Conservation (phyloP, 2,888 invertebrate species). For the Ctenicera cuprea region DNA sequence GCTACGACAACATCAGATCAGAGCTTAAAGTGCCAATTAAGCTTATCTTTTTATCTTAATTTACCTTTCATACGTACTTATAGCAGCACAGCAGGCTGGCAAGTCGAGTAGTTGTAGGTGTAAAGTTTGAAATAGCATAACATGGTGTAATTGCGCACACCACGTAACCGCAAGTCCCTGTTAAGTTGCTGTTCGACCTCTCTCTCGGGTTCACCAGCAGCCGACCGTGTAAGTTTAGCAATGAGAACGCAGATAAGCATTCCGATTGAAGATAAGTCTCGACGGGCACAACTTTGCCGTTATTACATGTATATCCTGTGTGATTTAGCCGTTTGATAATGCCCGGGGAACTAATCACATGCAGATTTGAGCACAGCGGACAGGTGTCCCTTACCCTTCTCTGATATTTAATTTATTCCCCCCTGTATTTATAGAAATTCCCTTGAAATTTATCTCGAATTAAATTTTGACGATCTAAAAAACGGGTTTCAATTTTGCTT, state of each 20-base stretch:
- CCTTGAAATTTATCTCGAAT: not conserved
- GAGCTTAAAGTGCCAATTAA: conserved; percentile 38
- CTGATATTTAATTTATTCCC: conserved; percentile 8
- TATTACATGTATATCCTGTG: conserved; percentile 52
- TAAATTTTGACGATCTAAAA: not conserved
- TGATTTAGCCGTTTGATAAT: conserved; percentile 47
- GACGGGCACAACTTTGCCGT: conserved; percentile 50
- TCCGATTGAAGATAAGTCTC: conserved; percentile 53
- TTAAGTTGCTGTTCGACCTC: conserved; percentile 45
- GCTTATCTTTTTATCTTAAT: conserved; percentile 49
- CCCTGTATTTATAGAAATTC: conserved; percentile 3
- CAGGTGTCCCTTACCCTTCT: conserved; percentile 29
- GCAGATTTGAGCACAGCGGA: conserved; percentile 15
- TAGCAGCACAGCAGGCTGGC: conserved; percentile 2
- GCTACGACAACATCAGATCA: conserved; percentile 32
- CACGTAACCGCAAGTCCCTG: conserved; percentile 50
- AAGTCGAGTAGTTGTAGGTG: conserved; percentile 46
- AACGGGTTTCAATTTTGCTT: not conserved
- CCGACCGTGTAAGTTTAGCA: conserved; percentile 50
- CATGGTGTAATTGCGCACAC: conserved; percentile 51
- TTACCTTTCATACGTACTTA: conserved; percentile 44
- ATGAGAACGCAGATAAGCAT: conserved; percentile 51
- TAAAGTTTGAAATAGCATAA: conserved; percentile 50
- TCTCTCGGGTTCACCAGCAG: conserved; percentile 48
- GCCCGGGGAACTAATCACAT: conserved; percentile 38